phyloP scores from a whole-genome alignment of 2,797 vertebrate species.

The Bradypodion pumilum region DNA sequence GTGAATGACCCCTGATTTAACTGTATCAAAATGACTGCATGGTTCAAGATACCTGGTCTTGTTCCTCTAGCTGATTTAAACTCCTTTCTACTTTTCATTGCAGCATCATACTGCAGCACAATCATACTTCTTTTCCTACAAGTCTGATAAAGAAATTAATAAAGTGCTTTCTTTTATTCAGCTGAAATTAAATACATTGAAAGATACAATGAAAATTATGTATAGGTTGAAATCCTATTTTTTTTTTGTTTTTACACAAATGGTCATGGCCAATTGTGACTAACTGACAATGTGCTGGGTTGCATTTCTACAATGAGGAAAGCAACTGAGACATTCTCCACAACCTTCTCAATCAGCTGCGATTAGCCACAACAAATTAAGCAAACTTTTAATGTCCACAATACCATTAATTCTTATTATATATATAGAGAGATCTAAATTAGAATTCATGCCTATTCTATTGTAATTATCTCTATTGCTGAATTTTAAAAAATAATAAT shows the following conservation, averaged over 20 bases:
- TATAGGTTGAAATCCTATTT: too few species aligned
- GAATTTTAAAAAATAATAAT: neutral
- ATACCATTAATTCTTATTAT: neutral
- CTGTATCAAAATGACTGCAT: neutral
- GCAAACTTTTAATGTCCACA: neutral
- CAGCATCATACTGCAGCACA: too few species aligned
- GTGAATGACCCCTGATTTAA: too few species aligned
- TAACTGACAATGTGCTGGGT: too few species aligned
- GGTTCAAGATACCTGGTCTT: neutral
- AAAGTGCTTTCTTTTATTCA: neutral
- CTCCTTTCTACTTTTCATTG: neutral
- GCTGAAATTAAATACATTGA: neutral
- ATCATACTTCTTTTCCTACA: neutral
- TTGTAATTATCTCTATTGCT: neutral
- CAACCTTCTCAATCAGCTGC: too few species aligned
- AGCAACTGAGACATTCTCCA: too few species aligned
- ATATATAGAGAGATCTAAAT: neutral
- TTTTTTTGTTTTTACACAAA: too few species aligned
- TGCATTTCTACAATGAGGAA: too few species aligned
- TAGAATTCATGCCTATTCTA: conserved; percentile 10
- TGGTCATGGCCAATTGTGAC: too few species aligned
- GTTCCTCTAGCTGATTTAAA: neutral
- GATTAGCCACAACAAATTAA: neutral
- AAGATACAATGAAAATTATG: neutral
- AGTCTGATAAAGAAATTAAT: neutral